Evolutionary conservation across 2,888 invertebrate genomes (phyloP).

Genomic region (Lepidonotus clava): DNA sequence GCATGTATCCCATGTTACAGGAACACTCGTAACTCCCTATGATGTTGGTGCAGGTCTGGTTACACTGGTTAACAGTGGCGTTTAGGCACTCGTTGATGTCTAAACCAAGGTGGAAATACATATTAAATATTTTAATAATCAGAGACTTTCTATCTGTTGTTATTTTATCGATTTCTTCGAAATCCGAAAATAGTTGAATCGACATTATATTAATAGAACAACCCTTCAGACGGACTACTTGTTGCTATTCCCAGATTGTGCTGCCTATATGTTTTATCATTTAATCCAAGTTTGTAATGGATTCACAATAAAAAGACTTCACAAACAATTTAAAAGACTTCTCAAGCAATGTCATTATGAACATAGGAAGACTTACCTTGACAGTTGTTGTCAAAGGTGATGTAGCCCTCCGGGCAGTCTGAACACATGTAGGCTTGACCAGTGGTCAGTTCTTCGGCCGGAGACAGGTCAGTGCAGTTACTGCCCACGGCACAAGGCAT

Average conservation of each 20-base stretch:
- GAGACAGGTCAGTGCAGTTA: conserved; percentile 56
- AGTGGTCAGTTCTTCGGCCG: conserved; percentile 19
- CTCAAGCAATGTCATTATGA: not conserved
- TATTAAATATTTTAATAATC: not conserved
- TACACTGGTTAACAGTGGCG: not conserved
- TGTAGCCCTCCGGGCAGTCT: conserved; percentile 39
- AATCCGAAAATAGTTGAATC: too few relatives aligned
- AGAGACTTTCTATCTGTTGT: not conserved
- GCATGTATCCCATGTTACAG: conserved; percentile 51
- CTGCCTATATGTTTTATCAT: too few relatives aligned
- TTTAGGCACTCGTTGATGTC: conserved; percentile 52
- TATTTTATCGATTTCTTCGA: not conserved
- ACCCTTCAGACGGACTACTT: too few relatives aligned
- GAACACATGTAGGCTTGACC: conserved; percentile 33
- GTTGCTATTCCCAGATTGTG: too few relatives aligned
- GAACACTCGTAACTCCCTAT: conserved; percentile 17
- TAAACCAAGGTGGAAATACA: not conserved
- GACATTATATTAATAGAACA: too few relatives aligned
- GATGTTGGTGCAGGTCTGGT: conserved; percentile 30
- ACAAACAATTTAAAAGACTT: not conserved
- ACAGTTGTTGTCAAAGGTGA: not conserved
- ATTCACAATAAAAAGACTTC: too few relatives aligned
- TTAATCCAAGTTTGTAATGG: too few relatives aligned
- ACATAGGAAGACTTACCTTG: conserved; percentile 45
- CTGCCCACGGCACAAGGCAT: conserved; percentile 33